Conservation (phyloP, 2,797 vertebrate species). For the Etheostoma nigrum region DNA sequence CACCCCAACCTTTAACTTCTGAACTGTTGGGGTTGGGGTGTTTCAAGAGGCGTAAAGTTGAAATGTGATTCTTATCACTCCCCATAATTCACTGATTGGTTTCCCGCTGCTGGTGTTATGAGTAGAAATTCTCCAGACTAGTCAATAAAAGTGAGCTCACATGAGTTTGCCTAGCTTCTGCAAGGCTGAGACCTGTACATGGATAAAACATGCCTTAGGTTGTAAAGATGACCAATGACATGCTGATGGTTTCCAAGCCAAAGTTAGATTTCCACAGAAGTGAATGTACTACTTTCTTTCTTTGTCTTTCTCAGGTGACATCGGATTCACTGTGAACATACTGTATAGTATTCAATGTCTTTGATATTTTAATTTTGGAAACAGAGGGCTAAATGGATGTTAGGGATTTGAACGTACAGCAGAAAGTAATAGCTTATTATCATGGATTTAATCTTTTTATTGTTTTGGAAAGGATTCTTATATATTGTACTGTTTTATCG, state of each 20-base stretch:
- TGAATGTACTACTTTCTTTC: slow-evolving; percentile 68
- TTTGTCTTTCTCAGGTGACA: slow-evolving; percentile 47
- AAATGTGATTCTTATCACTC: not conserved
- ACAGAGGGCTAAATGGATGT: not conserved
- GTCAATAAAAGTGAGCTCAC: slow-evolving; percentile 6
- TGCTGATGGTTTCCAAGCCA: slow-evolving; percentile 30
- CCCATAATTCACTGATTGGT: not conserved
- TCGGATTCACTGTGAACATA: slow-evolving; percentile 41
- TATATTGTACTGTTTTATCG: slow-evolving; percentile 22
- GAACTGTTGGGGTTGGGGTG: not conserved
- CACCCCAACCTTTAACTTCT: not conserved
- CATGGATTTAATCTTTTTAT: slow-evolving; percentile 20
- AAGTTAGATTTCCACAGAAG: slow-evolving; percentile 30
- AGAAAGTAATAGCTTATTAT: not conserved
- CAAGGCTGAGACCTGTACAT: not conserved
- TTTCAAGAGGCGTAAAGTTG: not conserved
- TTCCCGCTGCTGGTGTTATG: slow-evolving; percentile 6
- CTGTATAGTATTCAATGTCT: slow-evolving; percentile 28
- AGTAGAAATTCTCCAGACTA: not conserved
- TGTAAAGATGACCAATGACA: slow-evolving; percentile 1
- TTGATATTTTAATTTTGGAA: slow-evolving; percentile 21
- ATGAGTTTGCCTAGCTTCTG: not conserved
- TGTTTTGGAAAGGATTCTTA: slow-evolving; percentile 34
- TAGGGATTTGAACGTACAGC: slow-evolving; percentile 14
- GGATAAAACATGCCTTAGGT: slow-evolving; percentile 1